Base-by-base conservation (phyloP, 2,888 invertebrate species). In the Catocala fraxini region DNA sequence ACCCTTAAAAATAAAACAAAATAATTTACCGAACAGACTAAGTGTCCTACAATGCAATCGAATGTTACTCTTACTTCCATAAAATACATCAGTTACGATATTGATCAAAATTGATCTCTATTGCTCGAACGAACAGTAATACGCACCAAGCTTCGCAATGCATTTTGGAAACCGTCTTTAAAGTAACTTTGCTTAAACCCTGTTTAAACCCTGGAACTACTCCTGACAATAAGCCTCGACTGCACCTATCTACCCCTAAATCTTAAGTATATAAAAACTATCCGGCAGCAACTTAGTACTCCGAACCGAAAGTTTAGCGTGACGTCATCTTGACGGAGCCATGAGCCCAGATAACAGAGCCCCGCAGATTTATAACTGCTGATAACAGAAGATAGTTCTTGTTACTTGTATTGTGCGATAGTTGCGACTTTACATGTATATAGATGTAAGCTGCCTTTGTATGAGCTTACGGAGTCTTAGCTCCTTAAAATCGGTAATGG, bases 211-310 rank as follows among this genome's bases (percentile, higher is more conserved):
- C 46, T 45, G 6, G 11, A 39, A 39, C 7, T 12, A 6, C 45
- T 6, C 1, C 3, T 11, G 5, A 6, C 12, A 45, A 45, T 42
- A 12, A n/a, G 6, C 4, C 6, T n/a, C 13, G 13, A 5, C 12
- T 3, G 13, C 53, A 58, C 59, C 51, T 72, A 72, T 71, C 71
- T 72, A 49, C 70, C 63, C 70, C 52, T 41, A 66, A 60, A 71
- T 71, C 73, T 43, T 53, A 72, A 46, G 10, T 46, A 10, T 46
- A 46, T 71, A 71, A 72, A 73, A 73, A 69, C 12, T 48, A 41
- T 5, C 10, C 7, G 52, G 56, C 48, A 53, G 39, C 64, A 53
- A 69, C 54, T 69, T 71, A 64, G 60, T 51, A 48, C 45, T 33
- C 51, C 56, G 58, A 12, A 33, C 42, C 64, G 63, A 53, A 69